phyloP scores from a whole-genome alignment of 2,797 vertebrate genomes.

The Mormyrus proboscirostris region DNA sequence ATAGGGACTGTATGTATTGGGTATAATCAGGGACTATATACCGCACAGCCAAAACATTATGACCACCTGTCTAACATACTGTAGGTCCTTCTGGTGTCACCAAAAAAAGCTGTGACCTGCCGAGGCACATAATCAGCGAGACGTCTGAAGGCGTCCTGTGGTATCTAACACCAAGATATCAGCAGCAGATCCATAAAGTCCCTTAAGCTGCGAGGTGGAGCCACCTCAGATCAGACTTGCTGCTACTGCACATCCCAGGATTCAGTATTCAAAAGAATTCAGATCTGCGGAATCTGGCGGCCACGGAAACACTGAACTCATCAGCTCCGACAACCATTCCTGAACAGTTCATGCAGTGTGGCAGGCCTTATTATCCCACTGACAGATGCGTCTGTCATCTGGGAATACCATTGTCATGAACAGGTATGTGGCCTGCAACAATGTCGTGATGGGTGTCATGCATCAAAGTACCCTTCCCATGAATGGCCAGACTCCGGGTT shows the following conservation, averaged over 20 bases:
- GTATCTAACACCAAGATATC: background rate
- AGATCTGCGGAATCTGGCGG: background rate
- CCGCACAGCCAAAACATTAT: background rate
- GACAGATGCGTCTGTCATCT: background rate
- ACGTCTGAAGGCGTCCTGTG: background rate
- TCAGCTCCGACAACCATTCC: background rate
- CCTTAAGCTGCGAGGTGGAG: background rate
- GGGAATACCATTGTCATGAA: background rate
- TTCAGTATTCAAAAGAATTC: background rate
- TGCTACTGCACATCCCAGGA: background rate
- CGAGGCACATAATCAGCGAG: background rate
- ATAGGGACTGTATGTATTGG: background rate
- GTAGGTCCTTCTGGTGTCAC: background rate
- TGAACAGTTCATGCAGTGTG: background rate
- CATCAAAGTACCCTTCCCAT: no score
- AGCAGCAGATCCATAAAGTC: background rate
- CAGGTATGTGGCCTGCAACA: background rate
- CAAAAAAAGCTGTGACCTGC: background rate
- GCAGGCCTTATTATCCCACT: background rate
- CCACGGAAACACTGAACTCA: background rate
- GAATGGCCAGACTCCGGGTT: background rate
- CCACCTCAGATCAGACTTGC: background rate
- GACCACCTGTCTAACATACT: background rate
- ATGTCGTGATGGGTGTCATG: no score
- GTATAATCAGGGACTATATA: background rate